These are phyloP conservation scores for Nasua narica DNA, from an alignment of 2,797 vertebrate species.

Conservation along the genomic window DNA sequence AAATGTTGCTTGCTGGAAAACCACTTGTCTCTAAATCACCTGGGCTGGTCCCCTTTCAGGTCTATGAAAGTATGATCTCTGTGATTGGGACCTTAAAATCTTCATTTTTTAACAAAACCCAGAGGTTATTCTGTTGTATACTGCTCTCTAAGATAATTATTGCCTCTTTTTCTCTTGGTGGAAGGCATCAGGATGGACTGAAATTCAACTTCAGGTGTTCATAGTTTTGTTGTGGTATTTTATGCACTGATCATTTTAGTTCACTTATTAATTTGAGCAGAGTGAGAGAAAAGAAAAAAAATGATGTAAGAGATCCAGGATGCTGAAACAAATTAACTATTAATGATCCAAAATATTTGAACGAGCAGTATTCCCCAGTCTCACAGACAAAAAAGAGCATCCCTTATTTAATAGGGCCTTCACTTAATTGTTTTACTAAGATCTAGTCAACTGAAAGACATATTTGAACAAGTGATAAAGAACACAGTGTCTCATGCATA, in stretches of 20 bases:
- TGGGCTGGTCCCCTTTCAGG: neutral
- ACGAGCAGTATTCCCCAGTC: neutral
- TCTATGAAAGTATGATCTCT: neutral
- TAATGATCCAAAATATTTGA: neutral
- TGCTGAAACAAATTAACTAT: conserved; percentile 11
- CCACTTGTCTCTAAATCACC: neutral
- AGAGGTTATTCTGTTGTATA: neutral
- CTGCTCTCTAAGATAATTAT: neutral
- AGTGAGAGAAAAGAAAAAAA: neutral
- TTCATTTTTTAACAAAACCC: neutral
- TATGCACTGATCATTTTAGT: neutral
- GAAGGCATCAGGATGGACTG: neutral
- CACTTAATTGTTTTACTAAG: neutral
- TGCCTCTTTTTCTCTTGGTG: neutral
- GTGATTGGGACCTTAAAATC: neutral
- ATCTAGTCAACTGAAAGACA: conserved; percentile 12
- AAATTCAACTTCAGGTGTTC: neutral
- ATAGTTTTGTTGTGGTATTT: neutral
- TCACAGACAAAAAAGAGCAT: neutral
- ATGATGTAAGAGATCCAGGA: neutral
- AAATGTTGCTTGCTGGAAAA: neutral
- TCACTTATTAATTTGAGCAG: neutral
- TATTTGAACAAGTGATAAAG: neutral
- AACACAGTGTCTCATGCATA: neutral
- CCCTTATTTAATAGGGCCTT: neutral